phyloP scores from a whole-genome alignment of 1,140 invertebrate species.

The Bilobella aurantiaca region DNA sequence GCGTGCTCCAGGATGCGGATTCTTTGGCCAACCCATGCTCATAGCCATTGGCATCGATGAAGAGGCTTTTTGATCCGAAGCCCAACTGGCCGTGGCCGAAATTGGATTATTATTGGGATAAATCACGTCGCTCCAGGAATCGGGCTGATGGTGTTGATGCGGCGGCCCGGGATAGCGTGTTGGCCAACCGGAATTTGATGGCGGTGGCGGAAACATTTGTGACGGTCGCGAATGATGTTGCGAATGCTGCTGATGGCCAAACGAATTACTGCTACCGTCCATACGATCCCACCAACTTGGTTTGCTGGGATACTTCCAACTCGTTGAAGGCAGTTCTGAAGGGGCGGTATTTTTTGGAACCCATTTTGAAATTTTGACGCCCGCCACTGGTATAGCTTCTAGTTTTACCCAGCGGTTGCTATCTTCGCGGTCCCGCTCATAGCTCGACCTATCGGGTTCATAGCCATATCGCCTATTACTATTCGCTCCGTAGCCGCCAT shows the following conservation, averaged over 20 bases:
- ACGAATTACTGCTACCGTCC: not conserved
- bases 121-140: conserved; percentile 32
- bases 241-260: not conserved
- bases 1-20: not conserved
- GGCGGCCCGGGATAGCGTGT: not conserved
- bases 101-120: conserved; percentile 26
- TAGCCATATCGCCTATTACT: not conserved
- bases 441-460: not conserved
- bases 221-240: too few relatives aligned
- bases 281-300: conserved; percentile 28
- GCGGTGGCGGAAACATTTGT: not conserved
- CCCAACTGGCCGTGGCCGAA: conserved; percentile 33
- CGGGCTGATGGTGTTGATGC: not conserved
- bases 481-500: not conserved
- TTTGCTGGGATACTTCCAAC: conserved; percentile 19
- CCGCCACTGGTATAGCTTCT: conserved; percentile 30
- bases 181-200: not conserved
- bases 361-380: conserved; percentile 34
- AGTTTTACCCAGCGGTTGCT: conserved; percentile 32
- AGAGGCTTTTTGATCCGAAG: conserved; percentile 15
- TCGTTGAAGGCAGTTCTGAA: conserved; percentile 31
- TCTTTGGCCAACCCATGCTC: not conserved
- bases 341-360: conserved; percentile 30
- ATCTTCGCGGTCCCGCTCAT: conserved; percentile 20
- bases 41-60: not conserved